Evolutionary conservation across 2,888 invertebrate species (phyloP), one percentile per base, ranked within the genome.

Genomic region (Eupithecia subfuscata): DNA sequence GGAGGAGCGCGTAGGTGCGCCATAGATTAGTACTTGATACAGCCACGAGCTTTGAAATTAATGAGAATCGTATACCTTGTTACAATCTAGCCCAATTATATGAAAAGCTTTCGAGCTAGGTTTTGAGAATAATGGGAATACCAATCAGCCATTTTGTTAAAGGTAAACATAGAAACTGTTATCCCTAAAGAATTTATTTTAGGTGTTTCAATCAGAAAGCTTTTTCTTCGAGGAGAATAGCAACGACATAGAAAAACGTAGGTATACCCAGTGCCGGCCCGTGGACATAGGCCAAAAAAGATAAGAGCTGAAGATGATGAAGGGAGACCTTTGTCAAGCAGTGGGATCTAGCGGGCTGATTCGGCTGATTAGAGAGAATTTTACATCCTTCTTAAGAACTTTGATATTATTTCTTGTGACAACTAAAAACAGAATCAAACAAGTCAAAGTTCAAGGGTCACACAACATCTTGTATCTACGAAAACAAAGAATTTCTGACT

Each of bases 1-100:
- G 87, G 80, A 87, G 60, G 88, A 78, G 78, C 75, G 91, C 90
- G 92, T 93, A 88, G 92, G 93, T 85, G 91, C 83, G 68, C 69
- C 87, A 88, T 82, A 89, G 88, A 88, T 69, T 85, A 87, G 30
- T 25, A 86, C 67, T 84, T 86, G 48, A 37, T 22, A 60, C 60
- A n/a, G 48, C 75, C 74, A 78, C 56, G 22, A 71, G 69, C 48
- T 67, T 37, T 18, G n/a, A 40, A 67, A 67, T 37, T 67, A 67
- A 67, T 40, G 40, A 60, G 60, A 25, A 25, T 25, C 12, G 22
- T 60, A 22, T 60, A 60, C 60, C 56, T 25, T 25, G 6, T 14
- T 25, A 14, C 2, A 22, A 25, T 56, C 22, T 22, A 56, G 56
- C 56, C 14, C 60, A 60, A 60, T 60, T 60, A 12, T 12, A 60